Conservation (phyloP, 2,797 vertebrate genomes). For the Limnodromus scolopaceus region DNA sequence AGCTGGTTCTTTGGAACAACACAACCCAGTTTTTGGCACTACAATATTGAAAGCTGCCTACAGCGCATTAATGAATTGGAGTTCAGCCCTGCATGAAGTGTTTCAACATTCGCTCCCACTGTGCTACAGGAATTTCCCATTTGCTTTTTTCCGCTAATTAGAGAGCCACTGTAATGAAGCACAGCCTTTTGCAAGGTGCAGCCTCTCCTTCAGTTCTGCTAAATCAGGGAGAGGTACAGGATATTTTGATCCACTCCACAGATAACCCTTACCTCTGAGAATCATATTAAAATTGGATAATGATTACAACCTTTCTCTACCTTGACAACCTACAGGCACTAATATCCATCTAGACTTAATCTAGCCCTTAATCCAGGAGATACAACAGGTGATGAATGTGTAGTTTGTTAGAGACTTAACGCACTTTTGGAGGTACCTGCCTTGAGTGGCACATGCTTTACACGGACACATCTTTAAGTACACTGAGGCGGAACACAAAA, state of each 20-base stretch:
- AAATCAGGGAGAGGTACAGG: not conserved
- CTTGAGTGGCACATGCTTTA: not conserved
- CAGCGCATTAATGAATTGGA: not conserved
- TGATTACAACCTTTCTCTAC: not conserved
- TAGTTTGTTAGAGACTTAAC: no score
- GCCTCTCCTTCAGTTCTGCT: not conserved
- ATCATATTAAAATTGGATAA: not conserved
- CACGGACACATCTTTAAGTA: fast-evolving
- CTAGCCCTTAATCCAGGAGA: not conserved
- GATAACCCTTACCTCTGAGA: not conserved
- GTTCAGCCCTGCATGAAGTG: not conserved
- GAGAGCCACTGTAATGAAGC: not conserved
- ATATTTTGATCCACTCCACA: not conserved
- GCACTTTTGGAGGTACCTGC: not conserved
- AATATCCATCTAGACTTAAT: not conserved
- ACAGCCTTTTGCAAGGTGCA: not conserved
- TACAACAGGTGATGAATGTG: fast-evolving
- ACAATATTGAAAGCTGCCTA: not conserved
- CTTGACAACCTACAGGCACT: not conserved
- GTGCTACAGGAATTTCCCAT: slow-evolving; percentile 8
- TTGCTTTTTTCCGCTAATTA: slow-evolving; percentile 26
- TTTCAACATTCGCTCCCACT: slow-evolving; percentile 6
- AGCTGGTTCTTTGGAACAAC: not conserved
- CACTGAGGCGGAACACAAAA: not conserved
- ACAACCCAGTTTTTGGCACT: not conserved